These are phyloP conservation scores for Indicator indicator DNA, from an alignment of 2,113 vertebrate species.

Conservation along the genomic window DNA sequence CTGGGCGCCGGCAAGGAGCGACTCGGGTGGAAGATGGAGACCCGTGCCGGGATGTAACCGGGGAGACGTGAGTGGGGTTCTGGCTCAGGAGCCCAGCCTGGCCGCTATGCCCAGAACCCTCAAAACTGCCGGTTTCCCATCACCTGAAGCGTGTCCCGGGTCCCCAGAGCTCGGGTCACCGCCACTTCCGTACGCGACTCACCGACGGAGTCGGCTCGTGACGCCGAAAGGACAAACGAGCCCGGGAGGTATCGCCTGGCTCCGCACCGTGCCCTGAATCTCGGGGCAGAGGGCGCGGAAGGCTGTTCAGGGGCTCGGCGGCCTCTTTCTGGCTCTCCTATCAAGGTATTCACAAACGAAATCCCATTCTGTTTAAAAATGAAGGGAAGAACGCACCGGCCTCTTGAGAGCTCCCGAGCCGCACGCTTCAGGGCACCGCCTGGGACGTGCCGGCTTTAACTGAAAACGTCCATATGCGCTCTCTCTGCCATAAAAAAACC, in stretches of 20 bases:
- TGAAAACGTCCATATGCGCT: background rate
- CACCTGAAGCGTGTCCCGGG: background rate
- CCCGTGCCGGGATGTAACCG: background rate
- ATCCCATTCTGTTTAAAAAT: fast-evolving
- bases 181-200: background rate
- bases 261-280: background rate
- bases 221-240: background rate
- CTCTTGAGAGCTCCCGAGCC: background rate
- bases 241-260: background rate
- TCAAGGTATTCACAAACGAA: fast-evolving
- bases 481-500: background rate
- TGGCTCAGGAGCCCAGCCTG: background rate
- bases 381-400: fast-evolving
- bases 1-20: background rate
- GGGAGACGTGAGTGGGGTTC: background rate
- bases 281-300: background rate
- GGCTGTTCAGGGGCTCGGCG: background rate
- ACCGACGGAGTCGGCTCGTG: background rate
- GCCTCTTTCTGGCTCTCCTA: background rate
- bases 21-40: background rate
- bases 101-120: background rate
- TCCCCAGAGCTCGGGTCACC: background rate
- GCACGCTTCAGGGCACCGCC: background rate
- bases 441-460: background rate
- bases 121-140: background rate